phyloP scores from a whole-genome alignment of 2,113 vertebrate species.

The Mustelus asterias region DNA sequence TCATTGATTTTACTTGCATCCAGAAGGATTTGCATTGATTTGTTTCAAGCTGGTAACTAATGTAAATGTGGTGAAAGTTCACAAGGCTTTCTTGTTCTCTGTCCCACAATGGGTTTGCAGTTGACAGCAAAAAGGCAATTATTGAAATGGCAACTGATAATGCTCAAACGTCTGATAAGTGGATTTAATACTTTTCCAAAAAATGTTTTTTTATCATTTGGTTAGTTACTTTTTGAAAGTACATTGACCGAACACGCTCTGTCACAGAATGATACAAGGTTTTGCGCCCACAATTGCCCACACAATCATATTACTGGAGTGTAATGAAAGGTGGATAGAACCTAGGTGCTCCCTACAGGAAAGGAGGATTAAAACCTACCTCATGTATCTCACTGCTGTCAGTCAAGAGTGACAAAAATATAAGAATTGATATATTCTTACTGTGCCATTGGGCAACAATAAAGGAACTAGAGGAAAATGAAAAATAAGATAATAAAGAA shows the following conservation, averaged over 20 bases:
- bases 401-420: not conserved
- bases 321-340: not conserved
- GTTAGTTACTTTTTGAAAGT: not conserved
- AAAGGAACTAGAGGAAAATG: not conserved
- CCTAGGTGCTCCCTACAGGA: not conserved
- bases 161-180: not conserved
- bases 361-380: not conserved
- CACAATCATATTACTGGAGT: not conserved
- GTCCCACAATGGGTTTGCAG: not conserved
- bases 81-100: not conserved
- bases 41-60: not conserved
- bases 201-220: not conserved
- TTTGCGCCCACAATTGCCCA: not conserved
- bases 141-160: not conserved
- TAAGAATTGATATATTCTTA: not conserved
- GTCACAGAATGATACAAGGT: not conserved
- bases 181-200: not conserved
- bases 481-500: not conserved
- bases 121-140: not conserved
- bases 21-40: slow-evolving; percentile 2
- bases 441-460: not conserved
- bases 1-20: not conserved
- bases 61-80: not conserved
- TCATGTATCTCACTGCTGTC: not conserved
- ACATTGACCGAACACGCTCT: not conserved